Evolutionary conservation across 1,140 invertebrate genomes (phyloP).

Genomic region (Lepidurus couesii): DNA sequence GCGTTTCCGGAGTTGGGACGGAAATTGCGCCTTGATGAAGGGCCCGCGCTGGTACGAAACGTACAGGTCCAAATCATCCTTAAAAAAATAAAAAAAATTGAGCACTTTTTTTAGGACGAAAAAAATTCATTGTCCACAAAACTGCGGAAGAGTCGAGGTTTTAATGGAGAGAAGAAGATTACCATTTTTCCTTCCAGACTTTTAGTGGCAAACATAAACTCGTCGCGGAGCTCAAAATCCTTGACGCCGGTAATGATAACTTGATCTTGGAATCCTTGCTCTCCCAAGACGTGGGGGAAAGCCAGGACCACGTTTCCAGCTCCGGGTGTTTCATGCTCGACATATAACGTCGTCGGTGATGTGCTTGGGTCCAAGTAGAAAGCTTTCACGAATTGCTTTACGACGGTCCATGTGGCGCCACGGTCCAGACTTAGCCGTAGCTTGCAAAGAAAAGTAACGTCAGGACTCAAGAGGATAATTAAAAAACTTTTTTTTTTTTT

Average conservation of each 20-base stretch:
- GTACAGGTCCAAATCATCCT: constrained; percentile 63
- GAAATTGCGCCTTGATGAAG: constrained; percentile 68
- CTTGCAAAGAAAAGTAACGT: constrained; percentile 46
- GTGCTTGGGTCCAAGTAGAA: constrained; percentile 59
- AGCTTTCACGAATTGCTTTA: constrained; percentile 67
- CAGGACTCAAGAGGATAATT: not conserved
- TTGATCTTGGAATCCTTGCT: constrained; percentile 44
- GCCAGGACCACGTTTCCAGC: constrained; percentile 57
- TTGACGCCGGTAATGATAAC: constrained; percentile 61
- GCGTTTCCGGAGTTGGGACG: constrained; percentile 56
- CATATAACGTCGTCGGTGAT: constrained; percentile 53
- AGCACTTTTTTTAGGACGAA: constrained; percentile 24
- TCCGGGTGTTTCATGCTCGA: constrained; percentile 58
- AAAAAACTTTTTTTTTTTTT: not conserved
- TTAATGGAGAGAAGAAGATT: not conserved
- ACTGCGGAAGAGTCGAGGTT: not conserved
- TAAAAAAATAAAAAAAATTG: constrained; percentile 43
- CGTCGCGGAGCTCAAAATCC: constrained; percentile 73
- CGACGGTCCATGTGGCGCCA: constrained; percentile 60
- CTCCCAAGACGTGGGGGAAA: constrained; percentile 43
- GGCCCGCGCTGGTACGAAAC: constrained; percentile 66
- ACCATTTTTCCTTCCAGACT: constrained; percentile 44
- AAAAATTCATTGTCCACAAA: constrained; percentile 22
- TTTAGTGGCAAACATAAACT: constrained; percentile 77
- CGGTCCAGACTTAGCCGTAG: constrained; percentile 69